A percentile compares a stretch with the other conserved stretches of the same genome.
Conservation (phyloP, 2,797 vertebrate species). For the Anas bernieri region DNA sequence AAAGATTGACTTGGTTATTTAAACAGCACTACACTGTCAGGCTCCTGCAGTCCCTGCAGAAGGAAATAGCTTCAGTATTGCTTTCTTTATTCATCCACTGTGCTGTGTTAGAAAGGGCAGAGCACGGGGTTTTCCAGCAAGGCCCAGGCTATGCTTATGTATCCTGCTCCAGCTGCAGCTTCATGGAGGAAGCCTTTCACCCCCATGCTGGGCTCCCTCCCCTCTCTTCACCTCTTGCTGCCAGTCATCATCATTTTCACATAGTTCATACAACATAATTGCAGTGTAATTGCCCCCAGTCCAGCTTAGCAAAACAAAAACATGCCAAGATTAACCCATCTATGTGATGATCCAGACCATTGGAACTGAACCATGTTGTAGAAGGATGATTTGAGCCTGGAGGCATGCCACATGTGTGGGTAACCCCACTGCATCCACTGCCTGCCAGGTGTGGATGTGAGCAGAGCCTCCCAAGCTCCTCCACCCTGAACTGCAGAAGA, state of each 20-base stretch:
- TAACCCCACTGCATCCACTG: rapidly evolving
- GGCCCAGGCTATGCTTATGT: not conserved
- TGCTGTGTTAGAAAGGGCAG: not conserved
- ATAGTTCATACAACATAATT: not conserved
- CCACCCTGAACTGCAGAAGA: not conserved
- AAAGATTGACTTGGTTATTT: conserved; percentile 3
- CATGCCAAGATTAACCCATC: not conserved
- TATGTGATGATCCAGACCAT: not conserved
- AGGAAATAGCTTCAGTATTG: not conserved
- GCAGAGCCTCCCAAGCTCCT: not conserved
- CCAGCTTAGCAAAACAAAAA: not conserved
- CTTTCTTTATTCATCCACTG: not conserved
- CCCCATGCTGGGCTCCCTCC: not conserved
- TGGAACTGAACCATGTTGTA: not conserved
- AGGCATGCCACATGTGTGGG: not conserved
- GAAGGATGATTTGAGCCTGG: not conserved
- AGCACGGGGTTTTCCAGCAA: not conserved
- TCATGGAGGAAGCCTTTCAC: not conserved
- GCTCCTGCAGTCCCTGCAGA: not conserved
- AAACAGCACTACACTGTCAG: not conserved
- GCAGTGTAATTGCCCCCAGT: rapidly evolving
- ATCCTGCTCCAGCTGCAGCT: conserved; percentile 2
- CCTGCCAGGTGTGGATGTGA: not conserved
- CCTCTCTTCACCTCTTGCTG: not conserved
- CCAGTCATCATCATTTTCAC: not conserved